Percentiles rank a stretch among this genome's conserved stretches.
These are phyloP conservation scores for Heliornis fulica DNA, from an alignment of 2,113 vertebrate genomes.

Conservation along the genomic window DNA sequence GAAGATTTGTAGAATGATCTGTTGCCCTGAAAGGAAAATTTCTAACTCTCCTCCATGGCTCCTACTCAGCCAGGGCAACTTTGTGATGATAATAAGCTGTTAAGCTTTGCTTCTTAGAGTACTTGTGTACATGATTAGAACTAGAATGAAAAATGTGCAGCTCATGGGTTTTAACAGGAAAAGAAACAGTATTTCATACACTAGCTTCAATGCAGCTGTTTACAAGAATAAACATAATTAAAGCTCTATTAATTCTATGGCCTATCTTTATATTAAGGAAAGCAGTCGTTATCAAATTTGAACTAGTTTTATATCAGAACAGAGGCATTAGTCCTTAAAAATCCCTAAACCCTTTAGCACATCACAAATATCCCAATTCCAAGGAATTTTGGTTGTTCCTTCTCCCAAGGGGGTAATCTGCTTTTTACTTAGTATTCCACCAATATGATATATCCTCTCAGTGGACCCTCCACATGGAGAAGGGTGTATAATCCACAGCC, in stretches of 20 bases:
- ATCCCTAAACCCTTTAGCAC: background rate
- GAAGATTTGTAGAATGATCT: background rate
- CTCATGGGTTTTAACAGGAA: background rate
- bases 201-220: background rate
- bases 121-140: background rate
- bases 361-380: background rate
- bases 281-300: background rate
- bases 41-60: background rate
- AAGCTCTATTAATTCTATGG: background rate
- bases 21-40: background rate
- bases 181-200: background rate
- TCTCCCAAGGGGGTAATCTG: background rate
- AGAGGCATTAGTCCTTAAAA: background rate
- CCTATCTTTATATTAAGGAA: background rate
- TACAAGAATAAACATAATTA: background rate
- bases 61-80: background rate
- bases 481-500: background rate
- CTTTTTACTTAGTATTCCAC: background rate
- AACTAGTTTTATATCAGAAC: background rate
- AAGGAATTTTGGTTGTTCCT: background rate
- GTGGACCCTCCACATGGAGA: background rate
- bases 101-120: background rate
- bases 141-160: background rate
- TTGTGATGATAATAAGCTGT: background rate
- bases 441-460: background rate